A percentile compares a stretch with the other conserved stretches of the same genome.
Evolutionary conservation across 2,888 invertebrate species (phyloP).

Genomic region (Drosophila pseudotalamancana): DNA sequence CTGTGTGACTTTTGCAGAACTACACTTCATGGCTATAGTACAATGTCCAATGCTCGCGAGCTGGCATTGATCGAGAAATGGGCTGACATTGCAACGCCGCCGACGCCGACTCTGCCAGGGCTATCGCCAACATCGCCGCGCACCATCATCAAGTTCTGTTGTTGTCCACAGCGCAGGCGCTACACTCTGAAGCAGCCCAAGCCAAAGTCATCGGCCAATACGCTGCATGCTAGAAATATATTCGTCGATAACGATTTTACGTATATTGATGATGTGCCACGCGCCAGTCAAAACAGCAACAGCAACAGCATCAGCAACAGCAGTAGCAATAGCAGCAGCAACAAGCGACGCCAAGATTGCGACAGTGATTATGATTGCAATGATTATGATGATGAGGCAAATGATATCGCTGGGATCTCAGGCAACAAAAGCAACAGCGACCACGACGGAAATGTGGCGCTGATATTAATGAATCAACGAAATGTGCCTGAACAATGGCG

Average conservation of each 20-base stretch:
- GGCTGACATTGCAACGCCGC: slow-evolving; percentile 79
- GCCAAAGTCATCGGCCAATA: slow-evolving; percentile 56
- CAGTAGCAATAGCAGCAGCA: slow-evolving; percentile 37
- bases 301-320: slow-evolving; percentile 37
- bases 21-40: slow-evolving; percentile 81
- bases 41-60: slow-evolving; percentile 83
- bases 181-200: slow-evolving; percentile 79
- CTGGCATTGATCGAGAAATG: slow-evolving; percentile 83
- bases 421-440: slow-evolving; percentile 34
- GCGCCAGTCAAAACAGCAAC: slow-evolving; percentile 42
- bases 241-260: slow-evolving; percentile 81
- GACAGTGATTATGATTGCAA: slow-evolving; percentile 58
- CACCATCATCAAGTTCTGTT: slow-evolving; percentile 80
- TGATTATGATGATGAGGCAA: slow-evolving; percentile 52
- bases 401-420: slow-evolving; percentile 56
- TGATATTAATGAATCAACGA: slow-evolving; percentile 79
- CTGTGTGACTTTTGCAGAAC: slow-evolving; percentile 67
- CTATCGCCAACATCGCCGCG: slow-evolving; percentile 81
- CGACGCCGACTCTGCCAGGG: slow-evolving; percentile 67
- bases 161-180: slow-evolving; percentile 81
- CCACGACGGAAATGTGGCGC: slow-evolving; percentile 76
- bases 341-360: slow-evolving; percentile 65
- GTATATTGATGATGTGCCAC: slow-evolving; percentile 82
- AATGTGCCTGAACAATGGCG: slow-evolving; percentile 73
- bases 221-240: slow-evolving; percentile 79